Base-by-base conservation (phyloP, 37 sponge, comb jelly and placozoan species). In the Oopsacas minuta region DNA sequence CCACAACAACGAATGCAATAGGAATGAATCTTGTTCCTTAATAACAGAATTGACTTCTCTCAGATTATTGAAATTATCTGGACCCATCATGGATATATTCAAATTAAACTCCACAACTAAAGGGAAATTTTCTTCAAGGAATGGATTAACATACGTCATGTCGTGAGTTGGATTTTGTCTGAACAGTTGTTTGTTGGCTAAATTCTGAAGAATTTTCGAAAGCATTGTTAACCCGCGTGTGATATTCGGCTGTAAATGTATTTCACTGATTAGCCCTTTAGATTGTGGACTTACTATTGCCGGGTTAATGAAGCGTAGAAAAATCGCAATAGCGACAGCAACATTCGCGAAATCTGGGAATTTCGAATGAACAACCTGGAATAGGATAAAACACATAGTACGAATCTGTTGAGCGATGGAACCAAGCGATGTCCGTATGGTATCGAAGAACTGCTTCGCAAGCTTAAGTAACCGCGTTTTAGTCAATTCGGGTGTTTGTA, bases 151-250 rank as follows among this genome's bases (percentile, higher is more conserved):
- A n/a, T 25, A 61, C 22, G 75, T 61, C 75, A 61, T 20, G 30
- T 61, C 75, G 22, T 61, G 75, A n/a, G 20, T 61, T 10, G 75
- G 75, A 12, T 61, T 61, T 25, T 3, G 75, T n/a, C 28, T 61
- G 75, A 61, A 61, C 7, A 61, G 75, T 61, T 61, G 75, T 12
- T 61, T 25, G 30, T 61, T 61, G 17, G 75, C 75, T 12, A 61
- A 61, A n/a, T 61, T 61, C 28, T 61, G 75, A n/a, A 61, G 75
- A 25, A 61, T 61, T 61, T 61, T 61, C 28, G 75, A 61, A 3
- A 61, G 75, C 28, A 61, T 3, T 20, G 75, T 61, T 25, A 61
- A 34, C 3, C 75, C 75, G 28, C 75, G 75, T 25, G 75, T n/a
- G 30, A 61, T 61, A 12, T 61, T 61, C 22, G 75, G 75, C 22